A percentile compares a stretch with the other conserved stretches of the same genome.
phyloP scores from a whole-genome alignment of 2,888 invertebrate genomes.

The Margaritifera margaritifera region DNA sequence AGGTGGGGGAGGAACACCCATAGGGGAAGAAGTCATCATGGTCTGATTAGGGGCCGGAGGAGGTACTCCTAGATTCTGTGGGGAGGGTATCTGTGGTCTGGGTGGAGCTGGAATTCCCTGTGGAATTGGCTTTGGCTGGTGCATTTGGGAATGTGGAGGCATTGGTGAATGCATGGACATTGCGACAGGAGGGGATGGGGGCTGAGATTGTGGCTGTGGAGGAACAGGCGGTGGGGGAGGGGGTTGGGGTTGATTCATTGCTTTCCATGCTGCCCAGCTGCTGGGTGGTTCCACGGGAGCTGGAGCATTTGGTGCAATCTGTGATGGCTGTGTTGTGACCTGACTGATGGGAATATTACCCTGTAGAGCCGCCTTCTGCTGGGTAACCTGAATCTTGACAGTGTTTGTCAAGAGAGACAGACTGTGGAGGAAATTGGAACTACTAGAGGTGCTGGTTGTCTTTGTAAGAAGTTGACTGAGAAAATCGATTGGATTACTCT shows the following conservation, averaged over 20 bases:
- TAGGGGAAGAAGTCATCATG: not conserved
- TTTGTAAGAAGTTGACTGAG: conserved; percentile 61
- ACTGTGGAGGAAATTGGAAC: conserved; percentile 59
- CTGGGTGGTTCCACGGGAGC: conserved; percentile 34
- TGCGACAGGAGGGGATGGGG: conserved; percentile 9
- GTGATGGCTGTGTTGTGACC: conserved; percentile 10
- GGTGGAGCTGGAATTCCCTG: not conserved
- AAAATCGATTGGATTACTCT: conserved; percentile 63
- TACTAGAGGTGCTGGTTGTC: conserved; percentile 50
- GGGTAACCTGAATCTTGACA: conserved; percentile 50
- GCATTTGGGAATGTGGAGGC: conserved; percentile 1
- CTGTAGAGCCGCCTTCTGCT: conserved; percentile 25
- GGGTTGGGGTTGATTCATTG: conserved; percentile 27
- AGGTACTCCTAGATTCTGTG: not conserved
- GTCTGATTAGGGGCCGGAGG: conserved; percentile 1
- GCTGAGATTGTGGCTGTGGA: conserved; percentile 19
- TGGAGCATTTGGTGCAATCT: conserved; percentile 21
- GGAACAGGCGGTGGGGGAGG: conserved; percentile 31
- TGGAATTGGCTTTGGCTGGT: not conserved
- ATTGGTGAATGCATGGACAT: not conserved
- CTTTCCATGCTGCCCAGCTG: conserved; percentile 62
- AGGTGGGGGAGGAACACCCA: not conserved
- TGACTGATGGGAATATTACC: not conserved
- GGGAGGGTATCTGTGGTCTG: conserved; percentile 2
- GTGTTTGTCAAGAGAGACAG: conserved; percentile 56